A percentile compares a stretch with the other conserved stretches of the same genome.
These are phyloP conservation scores for Andrena bucephala DNA, from an alignment of 2,888 invertebrate genomes.

Conservation along the genomic window DNA sequence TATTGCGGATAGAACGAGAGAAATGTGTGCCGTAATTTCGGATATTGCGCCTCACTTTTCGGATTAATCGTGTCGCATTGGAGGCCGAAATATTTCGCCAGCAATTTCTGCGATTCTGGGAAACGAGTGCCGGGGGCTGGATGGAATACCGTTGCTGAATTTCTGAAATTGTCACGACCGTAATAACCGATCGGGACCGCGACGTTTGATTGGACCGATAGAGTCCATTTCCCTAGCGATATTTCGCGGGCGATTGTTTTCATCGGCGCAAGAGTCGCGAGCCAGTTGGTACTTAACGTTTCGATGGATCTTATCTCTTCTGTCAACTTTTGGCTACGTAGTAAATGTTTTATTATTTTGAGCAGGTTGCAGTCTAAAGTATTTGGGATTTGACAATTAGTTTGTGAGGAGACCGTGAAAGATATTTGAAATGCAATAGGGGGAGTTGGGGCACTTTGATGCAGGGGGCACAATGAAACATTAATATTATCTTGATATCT, in stretches of 20 bases:
- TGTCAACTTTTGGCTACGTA: too few species aligned
- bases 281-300: not conserved
- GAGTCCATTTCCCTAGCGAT: not conserved
- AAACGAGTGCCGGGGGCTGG: not conserved
- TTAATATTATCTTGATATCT: too few species aligned
- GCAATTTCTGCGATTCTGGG: constrained; percentile 40
- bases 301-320: too few species aligned
- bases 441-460: too few species aligned
- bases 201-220: constrained; percentile 20
- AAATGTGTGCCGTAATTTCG: constrained; percentile 63
- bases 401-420: too few species aligned
- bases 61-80: constrained; percentile 61
- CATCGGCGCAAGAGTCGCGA: not conserved
- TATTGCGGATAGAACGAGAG: constrained; percentile 55
- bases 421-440: too few species aligned
- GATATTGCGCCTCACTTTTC: constrained; percentile 66
- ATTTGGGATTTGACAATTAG: too few species aligned
- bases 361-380: too few species aligned
- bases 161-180: constrained; percentile 20
- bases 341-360: too few species aligned
- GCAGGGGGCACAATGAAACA: too few species aligned
- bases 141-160: constrained; percentile 12
- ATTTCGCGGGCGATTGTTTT: not conserved
- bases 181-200: constrained; percentile 21
- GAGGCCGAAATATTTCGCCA: constrained; percentile 58